A percentile compares a stretch with the other conserved stretches of the same genome.
phyloP scores from a whole-genome alignment of 2,797 vertebrate species.

The Etheostoma perlongum region DNA sequence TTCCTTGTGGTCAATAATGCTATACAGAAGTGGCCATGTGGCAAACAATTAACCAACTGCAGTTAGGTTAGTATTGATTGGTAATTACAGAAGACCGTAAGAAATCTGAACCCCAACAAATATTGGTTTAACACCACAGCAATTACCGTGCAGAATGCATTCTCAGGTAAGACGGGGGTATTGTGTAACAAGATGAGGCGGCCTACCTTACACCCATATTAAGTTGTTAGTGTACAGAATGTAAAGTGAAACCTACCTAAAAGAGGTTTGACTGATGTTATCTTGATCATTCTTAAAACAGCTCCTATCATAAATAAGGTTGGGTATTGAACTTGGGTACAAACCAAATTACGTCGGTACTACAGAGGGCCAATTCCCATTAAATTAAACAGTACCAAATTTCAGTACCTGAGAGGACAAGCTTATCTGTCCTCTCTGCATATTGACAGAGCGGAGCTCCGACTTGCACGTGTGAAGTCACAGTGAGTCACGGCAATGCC shows the following conservation, averaged over 20 bases:
- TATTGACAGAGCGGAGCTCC: too few species aligned
- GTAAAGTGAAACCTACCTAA: not conserved
- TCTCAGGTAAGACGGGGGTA: not conserved
- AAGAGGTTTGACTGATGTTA: constrained; percentile 13
- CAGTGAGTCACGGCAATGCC: too few species aligned
- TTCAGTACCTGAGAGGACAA: too few species aligned
- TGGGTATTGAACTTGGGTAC: too few species aligned
- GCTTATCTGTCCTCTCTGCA: too few species aligned
- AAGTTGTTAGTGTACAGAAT: constrained; percentile 10
- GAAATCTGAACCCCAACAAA: constrained; percentile 30
- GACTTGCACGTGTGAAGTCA: too few species aligned
- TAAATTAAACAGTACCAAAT: too few species aligned
- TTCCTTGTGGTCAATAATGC: constrained; percentile 45
- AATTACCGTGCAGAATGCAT: constrained; percentile 40
- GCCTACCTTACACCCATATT: not conserved
- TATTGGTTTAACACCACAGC: constrained; percentile 26
- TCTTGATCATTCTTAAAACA: constrained; percentile 26
- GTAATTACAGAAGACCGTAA: constrained; percentile 44
- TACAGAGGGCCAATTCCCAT: too few species aligned
- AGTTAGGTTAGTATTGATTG: constrained; percentile 52
- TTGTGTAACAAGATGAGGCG: constrained; percentile 5
- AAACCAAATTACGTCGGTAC: too few species aligned
- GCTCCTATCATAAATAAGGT: not conserved
- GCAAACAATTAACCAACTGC: constrained; percentile 46
- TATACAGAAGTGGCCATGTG: constrained; percentile 24